Conservation (phyloP, 2,888 invertebrate species). For the Hyposoter dolosus region DNA sequence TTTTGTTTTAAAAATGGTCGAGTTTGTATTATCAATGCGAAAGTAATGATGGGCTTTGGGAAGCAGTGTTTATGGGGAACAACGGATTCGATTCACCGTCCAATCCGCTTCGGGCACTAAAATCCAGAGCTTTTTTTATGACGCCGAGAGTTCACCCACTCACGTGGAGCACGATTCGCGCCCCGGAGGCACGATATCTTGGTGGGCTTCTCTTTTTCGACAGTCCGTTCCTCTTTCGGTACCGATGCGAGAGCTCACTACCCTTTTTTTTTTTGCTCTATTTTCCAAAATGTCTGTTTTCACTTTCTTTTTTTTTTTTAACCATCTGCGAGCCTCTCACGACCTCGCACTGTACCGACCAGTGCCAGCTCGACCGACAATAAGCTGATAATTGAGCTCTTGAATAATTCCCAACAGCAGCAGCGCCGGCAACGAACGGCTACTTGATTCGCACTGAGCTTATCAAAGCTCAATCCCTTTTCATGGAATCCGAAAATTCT, state of each 20-base stretch:
- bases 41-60: background rate
- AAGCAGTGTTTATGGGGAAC: constrained; percentile 13
- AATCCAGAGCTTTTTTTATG: constrained; percentile 32
- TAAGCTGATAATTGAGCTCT: constrained; percentile 83
- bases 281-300: background rate
- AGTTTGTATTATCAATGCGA: background rate
- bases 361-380: constrained; percentile 80
- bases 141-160: background rate
- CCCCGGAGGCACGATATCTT: constrained; percentile 36
- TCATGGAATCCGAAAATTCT: constrained; percentile 14
- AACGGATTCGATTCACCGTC: background rate
- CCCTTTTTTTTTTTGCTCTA: constrained; percentile 45
- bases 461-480: constrained; percentile 41
- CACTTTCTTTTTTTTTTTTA: constrained; percentile 22
- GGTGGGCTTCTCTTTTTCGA: constrained; percentile 54
- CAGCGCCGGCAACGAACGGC: constrained; percentile 23
- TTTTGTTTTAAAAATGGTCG: background rate
- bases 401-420: constrained; percentile 79
- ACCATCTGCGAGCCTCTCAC: constrained; percentile 79
- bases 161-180: background rate
- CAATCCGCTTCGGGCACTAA: constrained; percentile 12
- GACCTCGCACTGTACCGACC: constrained; percentile 73
- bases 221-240: constrained; percentile 50
- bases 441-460: constrained; percentile 53
- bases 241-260: constrained; percentile 37